A percentile compares a stretch with the other conserved stretches of the same genome.
These are phyloP conservation scores for Aleiodes leptofemur DNA, from an alignment of 2,888 invertebrate species.

Conservation along the genomic window DNA sequence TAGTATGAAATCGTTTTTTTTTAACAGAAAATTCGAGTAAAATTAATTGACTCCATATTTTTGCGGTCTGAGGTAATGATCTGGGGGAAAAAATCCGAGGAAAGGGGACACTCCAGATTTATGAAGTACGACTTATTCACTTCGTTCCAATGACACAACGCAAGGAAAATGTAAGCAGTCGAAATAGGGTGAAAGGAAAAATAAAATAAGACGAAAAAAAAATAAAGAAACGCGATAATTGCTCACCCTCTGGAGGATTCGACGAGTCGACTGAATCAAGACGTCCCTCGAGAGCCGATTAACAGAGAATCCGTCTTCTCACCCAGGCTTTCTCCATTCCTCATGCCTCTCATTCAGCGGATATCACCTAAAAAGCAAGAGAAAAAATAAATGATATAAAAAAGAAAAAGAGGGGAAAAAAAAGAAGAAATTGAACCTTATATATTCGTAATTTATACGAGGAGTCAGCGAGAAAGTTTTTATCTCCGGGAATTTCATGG, in stretches of 20 bases:
- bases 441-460: constrained; percentile 24
- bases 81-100: no score
- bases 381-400: constrained; percentile 32
- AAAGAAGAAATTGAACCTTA: not conserved
- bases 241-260: not conserved
- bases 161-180: no score
- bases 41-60: no score
- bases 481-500: constrained; percentile 39
- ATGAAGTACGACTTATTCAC: no score
- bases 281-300: constrained; percentile 37
- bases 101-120: no score
- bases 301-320: constrained; percentile 19
- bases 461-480: constrained; percentile 37
- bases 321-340: not conserved
- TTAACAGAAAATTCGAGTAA: no score
- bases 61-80: no score
- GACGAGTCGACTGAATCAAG: constrained; percentile 31
- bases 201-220: constrained; percentile 21
- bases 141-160: no score
- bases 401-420: constrained; percentile 22
- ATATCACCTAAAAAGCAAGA: constrained; percentile 29
- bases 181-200: not conserved
- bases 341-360: constrained; percentile 16
- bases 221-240: constrained; percentile 37
- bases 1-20: no score